Evolutionary conservation across 1,140 invertebrate species (phyloP).

Genomic region (Brachionus manjavacas): DNA sequence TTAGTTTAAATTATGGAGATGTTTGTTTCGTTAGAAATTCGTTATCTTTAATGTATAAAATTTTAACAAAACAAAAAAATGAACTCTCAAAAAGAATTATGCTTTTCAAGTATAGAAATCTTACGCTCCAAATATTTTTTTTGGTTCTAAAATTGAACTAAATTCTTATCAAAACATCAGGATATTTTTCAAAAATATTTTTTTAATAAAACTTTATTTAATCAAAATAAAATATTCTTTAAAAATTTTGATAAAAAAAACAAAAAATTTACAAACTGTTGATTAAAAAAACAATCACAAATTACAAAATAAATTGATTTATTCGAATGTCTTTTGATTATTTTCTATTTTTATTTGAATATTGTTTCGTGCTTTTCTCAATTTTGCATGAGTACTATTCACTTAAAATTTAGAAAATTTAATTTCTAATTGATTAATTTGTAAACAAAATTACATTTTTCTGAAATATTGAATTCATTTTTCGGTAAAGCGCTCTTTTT

Average conservation of each 20-base stretch:
- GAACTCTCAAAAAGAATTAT: no score
- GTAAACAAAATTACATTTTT: conserved; percentile 9
- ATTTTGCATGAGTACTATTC: background rate
- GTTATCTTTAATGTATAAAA: no score
- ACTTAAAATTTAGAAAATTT: background rate
- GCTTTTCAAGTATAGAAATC: no score
- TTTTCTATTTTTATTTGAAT: conserved; percentile 13
- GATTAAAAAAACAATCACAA: background rate
- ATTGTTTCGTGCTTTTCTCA: conserved; percentile 18
- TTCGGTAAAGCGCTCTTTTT: background rate
- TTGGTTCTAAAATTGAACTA: no score
- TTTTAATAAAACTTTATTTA: background rate
- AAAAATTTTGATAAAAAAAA: no score
- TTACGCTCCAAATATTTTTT: no score
- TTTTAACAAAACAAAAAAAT: no score
- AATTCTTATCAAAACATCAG: no score
- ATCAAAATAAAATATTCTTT: background rate
- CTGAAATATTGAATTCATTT: background rate
- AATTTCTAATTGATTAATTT: background rate
- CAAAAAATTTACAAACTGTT: background rate
- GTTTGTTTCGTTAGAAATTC: no score
- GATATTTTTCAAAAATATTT: no score
- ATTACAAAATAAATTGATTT: background rate
- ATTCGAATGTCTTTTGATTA: background rate
- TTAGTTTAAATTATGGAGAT: no score